Evolutionary conservation across 2,888 invertebrate genomes (phyloP).

Genomic region (Holacanthella duospinosa): DNA sequence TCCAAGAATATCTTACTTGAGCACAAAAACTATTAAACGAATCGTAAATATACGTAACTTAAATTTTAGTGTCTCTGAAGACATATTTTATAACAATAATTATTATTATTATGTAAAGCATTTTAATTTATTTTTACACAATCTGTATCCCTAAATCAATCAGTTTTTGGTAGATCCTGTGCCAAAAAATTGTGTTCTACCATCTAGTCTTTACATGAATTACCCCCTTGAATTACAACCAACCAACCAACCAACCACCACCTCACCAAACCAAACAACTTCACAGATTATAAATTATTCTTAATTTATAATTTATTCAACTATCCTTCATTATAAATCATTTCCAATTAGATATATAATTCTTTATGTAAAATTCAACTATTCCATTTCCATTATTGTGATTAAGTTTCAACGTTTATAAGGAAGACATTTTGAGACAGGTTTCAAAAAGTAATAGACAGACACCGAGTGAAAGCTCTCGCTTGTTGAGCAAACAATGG

Average conservation of each 20-base stretch:
- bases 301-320: background rate
- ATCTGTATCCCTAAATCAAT: background rate
- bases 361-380: too few species aligned
- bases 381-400: too few species aligned
- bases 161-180: background rate
- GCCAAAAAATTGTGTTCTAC: constrained; percentile 1
- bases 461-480: too few species aligned
- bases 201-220: background rate
- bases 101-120: background rate
- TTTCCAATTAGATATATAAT: background rate
- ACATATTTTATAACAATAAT: background rate
- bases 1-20: too few species aligned
- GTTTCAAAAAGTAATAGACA: too few species aligned
- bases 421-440: too few species aligned
- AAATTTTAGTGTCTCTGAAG: too few species aligned
- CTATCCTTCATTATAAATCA: background rate
- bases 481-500: too few species aligned
- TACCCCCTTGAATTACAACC: background rate
- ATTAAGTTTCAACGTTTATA: too few species aligned
- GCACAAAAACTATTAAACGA: too few species aligned
- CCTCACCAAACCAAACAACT: background rate
- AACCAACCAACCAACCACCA: background rate
- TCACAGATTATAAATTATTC: background rate
- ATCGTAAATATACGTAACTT: too few species aligned
- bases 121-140: background rate